A percentile compares a stretch with the other conserved stretches of the same genome.
Conservation (phyloP, 2,113 vertebrate species). For the Aix galericulata region DNA sequence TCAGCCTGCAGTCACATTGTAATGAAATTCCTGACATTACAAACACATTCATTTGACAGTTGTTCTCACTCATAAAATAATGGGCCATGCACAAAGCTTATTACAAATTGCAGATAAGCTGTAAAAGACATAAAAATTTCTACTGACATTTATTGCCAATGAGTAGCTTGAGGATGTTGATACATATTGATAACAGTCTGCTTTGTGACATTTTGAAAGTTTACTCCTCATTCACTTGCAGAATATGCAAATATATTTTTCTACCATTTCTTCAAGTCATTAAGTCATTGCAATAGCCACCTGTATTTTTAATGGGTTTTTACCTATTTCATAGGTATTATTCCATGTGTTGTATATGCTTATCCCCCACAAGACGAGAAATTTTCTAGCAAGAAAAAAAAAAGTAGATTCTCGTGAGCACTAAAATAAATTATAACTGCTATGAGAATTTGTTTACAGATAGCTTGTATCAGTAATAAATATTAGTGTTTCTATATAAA, state of each 20-base stretch:
- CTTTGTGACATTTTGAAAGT: slow-evolving; percentile 78
- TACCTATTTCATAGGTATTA: not conserved
- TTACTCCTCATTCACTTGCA: slow-evolving; percentile 71
- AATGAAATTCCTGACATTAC: slow-evolving; percentile 77
- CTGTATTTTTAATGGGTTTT: not conserved
- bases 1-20: slow-evolving; percentile 72
- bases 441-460: not conserved
- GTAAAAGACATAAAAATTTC: slow-evolving; percentile 74
- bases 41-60: slow-evolving; percentile 73
- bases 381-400: not conserved
- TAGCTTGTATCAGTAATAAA: not conserved
- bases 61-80: slow-evolving; percentile 70
- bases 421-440: not conserved
- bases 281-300: not conserved
- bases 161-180: slow-evolving; percentile 75
- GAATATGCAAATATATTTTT: slow-evolving; percentile 57
- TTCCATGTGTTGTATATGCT: not conserved
- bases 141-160: slow-evolving; percentile 75
- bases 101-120: slow-evolving; percentile 73
- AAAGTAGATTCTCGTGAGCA: not conserved
- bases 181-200: slow-evolving; percentile 77
- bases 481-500: not conserved
- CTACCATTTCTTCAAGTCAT: not conserved
- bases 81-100: slow-evolving; percentile 56
- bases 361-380: not conserved